phyloP scores from a whole-genome alignment of 2,113 vertebrate species.

The Oxyura jamaicensis region DNA sequence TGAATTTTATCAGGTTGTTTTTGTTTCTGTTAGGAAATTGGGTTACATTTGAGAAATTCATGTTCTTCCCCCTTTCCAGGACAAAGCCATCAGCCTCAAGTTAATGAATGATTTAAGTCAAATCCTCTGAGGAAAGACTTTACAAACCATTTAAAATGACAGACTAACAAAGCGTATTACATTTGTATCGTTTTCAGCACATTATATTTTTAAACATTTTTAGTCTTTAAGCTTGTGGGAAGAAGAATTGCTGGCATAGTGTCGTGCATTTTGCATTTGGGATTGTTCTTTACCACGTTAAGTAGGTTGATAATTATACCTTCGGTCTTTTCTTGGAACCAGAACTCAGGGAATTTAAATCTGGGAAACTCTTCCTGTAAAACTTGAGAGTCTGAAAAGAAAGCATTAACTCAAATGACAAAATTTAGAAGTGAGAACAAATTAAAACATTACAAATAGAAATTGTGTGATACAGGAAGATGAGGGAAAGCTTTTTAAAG shows the following conservation, averaged over 20 bases:
- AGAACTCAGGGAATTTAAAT: background rate
- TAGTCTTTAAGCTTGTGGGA: background rate
- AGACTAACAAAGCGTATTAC: background rate
- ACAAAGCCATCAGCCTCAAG: constrained; percentile 30
- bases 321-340: background rate
- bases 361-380: background rate
- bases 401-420: background rate
- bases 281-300: background rate
- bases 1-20: constrained; percentile 36
- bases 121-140: constrained; percentile 17
- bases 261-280: background rate
- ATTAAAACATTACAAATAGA: background rate
- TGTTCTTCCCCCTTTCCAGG: constrained; percentile 1
- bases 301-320: background rate
- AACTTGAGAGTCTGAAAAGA: background rate
- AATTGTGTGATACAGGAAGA: background rate
- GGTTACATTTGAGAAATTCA: constrained; percentile 19
- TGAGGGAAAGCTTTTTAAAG: background rate
- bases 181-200: background rate
- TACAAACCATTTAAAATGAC: constrained; percentile 25
- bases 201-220: constrained; percentile 15
- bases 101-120: constrained; percentile 32
- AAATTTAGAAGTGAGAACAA: background rate
- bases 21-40: constrained; percentile 38
- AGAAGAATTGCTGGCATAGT: background rate